Percentiles rank a stretch among this genome's conserved stretches.
Conservation (phyloP, 2,113 vertebrate genomes). For the Phainopepla nitens region DNA sequence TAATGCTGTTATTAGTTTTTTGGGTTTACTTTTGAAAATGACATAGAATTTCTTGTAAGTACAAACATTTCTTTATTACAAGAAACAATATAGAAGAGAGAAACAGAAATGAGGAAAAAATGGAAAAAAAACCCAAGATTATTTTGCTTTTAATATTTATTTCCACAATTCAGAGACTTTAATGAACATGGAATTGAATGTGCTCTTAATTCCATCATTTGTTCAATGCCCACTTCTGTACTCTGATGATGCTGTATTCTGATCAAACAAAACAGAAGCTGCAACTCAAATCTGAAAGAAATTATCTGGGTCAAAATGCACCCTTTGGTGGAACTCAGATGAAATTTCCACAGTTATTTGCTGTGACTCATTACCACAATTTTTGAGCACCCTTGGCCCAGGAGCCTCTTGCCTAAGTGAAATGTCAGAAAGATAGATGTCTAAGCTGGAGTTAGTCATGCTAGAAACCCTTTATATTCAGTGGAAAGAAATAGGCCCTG, state of each 20-base stretch:
- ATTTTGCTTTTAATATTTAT: constrained; percentile 7
- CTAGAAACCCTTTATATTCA: neutral
- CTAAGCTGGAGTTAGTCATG: neutral
- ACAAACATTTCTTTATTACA: constrained; percentile 26
- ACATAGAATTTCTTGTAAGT: neutral
- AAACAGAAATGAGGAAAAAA: neutral
- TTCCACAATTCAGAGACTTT: constrained; percentile 51
- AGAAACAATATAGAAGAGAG: neutral
- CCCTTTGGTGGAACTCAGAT: neutral
- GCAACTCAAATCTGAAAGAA: constrained; percentile 31
- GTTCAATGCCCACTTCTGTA: neutral
- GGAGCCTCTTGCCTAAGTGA: constrained; percentile 4
- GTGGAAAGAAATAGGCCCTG: constrained; percentile 8
- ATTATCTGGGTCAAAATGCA: neutral
- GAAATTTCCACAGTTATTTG: neutral
- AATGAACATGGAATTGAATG: constrained; percentile 40
- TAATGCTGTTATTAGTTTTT: neutral
- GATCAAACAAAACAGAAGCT: constrained; percentile 29
- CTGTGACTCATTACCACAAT: neutral
- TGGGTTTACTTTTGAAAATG: neutral
- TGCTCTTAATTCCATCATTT: constrained; percentile 58
- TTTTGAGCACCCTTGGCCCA: neutral
- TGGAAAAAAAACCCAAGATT: neutral
- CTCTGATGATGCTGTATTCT: constrained; percentile 1
- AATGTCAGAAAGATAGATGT: constrained; percentile 47